Conservation (phyloP, 2,888 invertebrate species). For the Trichogramma evanescens region DNA sequence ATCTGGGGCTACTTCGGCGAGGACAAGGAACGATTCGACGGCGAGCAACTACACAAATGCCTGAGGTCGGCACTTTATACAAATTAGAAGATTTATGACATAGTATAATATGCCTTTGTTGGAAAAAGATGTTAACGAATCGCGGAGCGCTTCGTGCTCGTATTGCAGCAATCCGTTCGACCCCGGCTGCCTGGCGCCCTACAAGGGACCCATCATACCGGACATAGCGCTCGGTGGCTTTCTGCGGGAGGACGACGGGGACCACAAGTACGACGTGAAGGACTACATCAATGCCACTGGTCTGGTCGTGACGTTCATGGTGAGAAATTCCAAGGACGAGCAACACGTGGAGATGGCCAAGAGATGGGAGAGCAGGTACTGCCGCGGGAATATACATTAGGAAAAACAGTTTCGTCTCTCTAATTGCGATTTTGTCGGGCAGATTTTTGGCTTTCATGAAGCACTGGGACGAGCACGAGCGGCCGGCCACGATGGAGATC, state of each 20-base stretch:
- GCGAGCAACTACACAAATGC: constrained; percentile 50
- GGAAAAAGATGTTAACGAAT: too few relatives aligned
- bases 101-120: too few relatives aligned
- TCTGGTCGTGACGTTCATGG: constrained; percentile 70
- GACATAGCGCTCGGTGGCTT: constrained; percentile 80
- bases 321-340: constrained; percentile 62
- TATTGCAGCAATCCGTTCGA: constrained; percentile 52
- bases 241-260: constrained; percentile 46
- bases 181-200: constrained; percentile 68
- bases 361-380: constrained; percentile 67
- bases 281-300: constrained; percentile 59
- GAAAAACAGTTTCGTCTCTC: too few relatives aligned
- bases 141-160: not conserved
- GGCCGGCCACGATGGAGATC: constrained; percentile 59
- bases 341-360: constrained; percentile 55
- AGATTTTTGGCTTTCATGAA: constrained; percentile 63
- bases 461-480: constrained; percentile 50
- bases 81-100: too few relatives aligned
- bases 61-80: too few relatives aligned
- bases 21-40: constrained; percentile 50
- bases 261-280: constrained; percentile 47
- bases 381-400: not conserved
- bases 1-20: constrained; percentile 73
- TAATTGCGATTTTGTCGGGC: not conserved
- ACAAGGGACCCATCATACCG: constrained; percentile 84